A percentile compares a stretch with the other conserved stretches of the same genome.
These are phyloP conservation scores for Geophilus truncorum DNA, from an alignment of 2,888 invertebrate genomes.

Conservation along the genomic window DNA sequence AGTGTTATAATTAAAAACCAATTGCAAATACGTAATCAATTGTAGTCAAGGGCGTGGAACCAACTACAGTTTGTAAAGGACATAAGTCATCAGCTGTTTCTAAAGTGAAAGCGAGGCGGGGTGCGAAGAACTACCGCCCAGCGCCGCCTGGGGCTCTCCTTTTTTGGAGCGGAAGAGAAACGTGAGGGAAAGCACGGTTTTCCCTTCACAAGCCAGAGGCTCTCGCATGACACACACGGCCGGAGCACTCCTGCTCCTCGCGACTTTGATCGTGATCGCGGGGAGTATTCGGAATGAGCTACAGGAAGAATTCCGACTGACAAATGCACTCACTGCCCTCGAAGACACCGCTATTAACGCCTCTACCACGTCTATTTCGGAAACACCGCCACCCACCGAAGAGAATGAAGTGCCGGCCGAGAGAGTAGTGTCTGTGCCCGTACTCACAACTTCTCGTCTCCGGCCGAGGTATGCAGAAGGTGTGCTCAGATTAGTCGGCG, in stretches of 20 bases:
- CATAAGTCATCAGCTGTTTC: not conserved
- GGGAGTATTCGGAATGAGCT: not conserved
- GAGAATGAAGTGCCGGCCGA: not conserved
- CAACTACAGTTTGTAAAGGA: not conserved
- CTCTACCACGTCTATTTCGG: not conserved
- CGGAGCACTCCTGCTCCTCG: not conserved
- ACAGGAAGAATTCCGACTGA: not conserved
- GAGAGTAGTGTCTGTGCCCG: too few relatives aligned
- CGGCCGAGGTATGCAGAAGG: conserved; percentile 34
- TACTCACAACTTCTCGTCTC: not conserved
- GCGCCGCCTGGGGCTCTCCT: conserved; percentile 24
- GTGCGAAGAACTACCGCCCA: not conserved
- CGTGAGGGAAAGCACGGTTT: not conserved
- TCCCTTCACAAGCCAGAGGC: not conserved
- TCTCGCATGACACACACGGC: not conserved
- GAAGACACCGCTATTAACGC: not conserved
- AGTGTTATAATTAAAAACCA: not conserved
- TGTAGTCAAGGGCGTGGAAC: not conserved
- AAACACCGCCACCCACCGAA: not conserved
- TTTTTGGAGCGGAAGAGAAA: conserved; percentile 22
- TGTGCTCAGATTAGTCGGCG: conserved; percentile 36
- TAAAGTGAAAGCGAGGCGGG: conserved; percentile 16
- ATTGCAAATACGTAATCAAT: not conserved
- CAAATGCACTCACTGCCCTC: not conserved
- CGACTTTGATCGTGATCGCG: not conserved